phyloP scores from a whole-genome alignment of 2,888 invertebrate genomes.

The Drosophila stalkeri region DNA sequence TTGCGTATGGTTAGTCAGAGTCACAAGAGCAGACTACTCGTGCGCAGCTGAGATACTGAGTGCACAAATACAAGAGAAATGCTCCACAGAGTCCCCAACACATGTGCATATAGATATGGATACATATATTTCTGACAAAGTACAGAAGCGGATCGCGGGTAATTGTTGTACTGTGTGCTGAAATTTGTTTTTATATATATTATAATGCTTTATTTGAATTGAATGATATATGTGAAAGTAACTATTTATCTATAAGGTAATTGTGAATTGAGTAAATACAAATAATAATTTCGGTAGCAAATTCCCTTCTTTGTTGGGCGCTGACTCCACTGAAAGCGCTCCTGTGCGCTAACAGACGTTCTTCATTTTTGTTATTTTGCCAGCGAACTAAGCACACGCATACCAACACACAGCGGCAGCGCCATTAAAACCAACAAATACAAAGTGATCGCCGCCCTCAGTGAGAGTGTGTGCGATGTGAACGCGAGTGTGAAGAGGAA shows the following conservation, averaged over 20 bases:
- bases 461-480: constrained; percentile 46
- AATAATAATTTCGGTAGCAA: too few species aligned
- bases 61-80: constrained; percentile 46
- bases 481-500: constrained; percentile 56
- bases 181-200: not conserved
- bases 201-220: not conserved
- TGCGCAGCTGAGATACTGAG: constrained; percentile 70
- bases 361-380: constrained; percentile 77
- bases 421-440: constrained; percentile 81
- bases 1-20: constrained; percentile 81
- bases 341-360: constrained; percentile 61
- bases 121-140: not conserved
- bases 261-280: too few species aligned
- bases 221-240: not conserved
- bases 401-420: constrained; percentile 59
- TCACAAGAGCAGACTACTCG: constrained; percentile 73
- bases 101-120: constrained; percentile 14
- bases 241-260: not conserved
- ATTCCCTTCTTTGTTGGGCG: not conserved
- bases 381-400: constrained; percentile 44
- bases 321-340: constrained; percentile 23
- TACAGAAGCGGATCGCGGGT: constrained; percentile 31
- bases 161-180: not conserved
- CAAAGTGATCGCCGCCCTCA: constrained; percentile 68
- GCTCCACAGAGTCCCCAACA: constrained; percentile 12